Evolutionary conservation across 2,888 invertebrate genomes (phyloP), one percentile per base, ranked within the genome.

Genomic region (Callinectes sapidus): DNA sequence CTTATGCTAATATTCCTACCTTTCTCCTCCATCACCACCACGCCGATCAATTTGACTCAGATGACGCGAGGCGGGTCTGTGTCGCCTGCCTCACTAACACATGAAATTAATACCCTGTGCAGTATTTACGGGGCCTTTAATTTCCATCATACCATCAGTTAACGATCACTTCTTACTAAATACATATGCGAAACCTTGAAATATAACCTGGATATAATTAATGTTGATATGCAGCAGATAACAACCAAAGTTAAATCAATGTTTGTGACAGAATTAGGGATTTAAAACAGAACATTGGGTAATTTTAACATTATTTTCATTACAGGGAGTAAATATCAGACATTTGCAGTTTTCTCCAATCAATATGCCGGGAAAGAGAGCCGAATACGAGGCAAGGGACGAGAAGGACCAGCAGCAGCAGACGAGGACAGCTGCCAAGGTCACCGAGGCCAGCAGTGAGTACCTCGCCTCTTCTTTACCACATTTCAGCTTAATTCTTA

Each of bases 21-120:
- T 61, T 88, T 88, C 32, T 88, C 88, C 61, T 88, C 88, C 88
- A 88, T 88, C 16, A 16, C 55, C 16, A 16, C 88, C 54, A 88
- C n/a, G 88, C 88, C 61, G 35, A 61, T 88, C 88, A 88, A 88
- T 88, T 35, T 55, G 35, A 16, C 48, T 28, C n/a, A 32, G 71
- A 28, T 61, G 23, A 61, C 23, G 61, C 2, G 23, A 2, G 61
- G 48, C 48, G 48, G 48, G 8, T 48, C 48, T 48, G 48, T 2
- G 48, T 48, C 10, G 48, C 48, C 48, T 48, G 48, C 48, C 48
- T 48, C 10, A 48, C 3, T 8, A 48, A 8, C 8, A 48, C 10
- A 5, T 48, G 10, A 5, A 48, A 8, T 48, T 48, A 48, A 6
- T 48, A 48, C 0, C 48, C 10, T 8, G 10, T 8, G 10, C 48